phyloP scores from a whole-genome alignment of 1,140 invertebrate genomes.

The Dendroctonus valens region DNA sequence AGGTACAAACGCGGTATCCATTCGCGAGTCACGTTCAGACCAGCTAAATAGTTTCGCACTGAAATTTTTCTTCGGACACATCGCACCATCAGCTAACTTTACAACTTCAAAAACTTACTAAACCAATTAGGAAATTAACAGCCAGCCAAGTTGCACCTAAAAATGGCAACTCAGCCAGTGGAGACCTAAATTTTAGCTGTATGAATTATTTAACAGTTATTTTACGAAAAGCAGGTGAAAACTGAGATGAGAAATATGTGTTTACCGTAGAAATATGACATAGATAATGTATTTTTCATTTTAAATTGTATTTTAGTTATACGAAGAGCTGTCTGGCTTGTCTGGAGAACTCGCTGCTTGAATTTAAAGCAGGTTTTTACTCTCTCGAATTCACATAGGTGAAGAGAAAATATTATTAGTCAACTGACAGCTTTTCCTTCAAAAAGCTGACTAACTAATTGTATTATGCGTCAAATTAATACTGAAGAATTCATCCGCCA shows the following conservation, averaged over 20 bases:
- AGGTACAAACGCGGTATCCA: conserved; percentile 16
- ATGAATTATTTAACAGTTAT: conserved; percentile 20
- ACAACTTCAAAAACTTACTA: conserved; percentile 14
- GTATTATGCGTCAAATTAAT: too few species aligned
- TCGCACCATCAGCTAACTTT: conserved; percentile 20
- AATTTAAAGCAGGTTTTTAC: too few species aligned
- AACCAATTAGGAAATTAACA: conserved; percentile 29
- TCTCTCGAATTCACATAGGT: too few species aligned
- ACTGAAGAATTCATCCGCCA: too few species aligned
- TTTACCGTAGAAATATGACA: too few species aligned
- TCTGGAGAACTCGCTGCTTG: not conserved
- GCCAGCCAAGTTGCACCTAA: conserved; percentile 8
- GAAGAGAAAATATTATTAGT: too few species aligned
- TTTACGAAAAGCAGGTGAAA: not conserved
- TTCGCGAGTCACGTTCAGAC: conserved; percentile 9
- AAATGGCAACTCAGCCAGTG: conserved; percentile 2
- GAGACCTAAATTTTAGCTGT: conserved; percentile 7
- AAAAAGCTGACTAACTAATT: too few species aligned
- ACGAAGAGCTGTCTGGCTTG: too few species aligned
- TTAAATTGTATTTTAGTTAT: too few species aligned
- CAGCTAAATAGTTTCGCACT: conserved; percentile 2
- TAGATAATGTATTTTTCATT: too few species aligned
- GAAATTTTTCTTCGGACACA: conserved; percentile 14
- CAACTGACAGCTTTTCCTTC: too few species aligned
- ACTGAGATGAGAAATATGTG: not conserved